phyloP scores from a whole-genome alignment of 37 sponge, comb jelly and placozoan genomes.

The Tethya wilhelma region DNA sequence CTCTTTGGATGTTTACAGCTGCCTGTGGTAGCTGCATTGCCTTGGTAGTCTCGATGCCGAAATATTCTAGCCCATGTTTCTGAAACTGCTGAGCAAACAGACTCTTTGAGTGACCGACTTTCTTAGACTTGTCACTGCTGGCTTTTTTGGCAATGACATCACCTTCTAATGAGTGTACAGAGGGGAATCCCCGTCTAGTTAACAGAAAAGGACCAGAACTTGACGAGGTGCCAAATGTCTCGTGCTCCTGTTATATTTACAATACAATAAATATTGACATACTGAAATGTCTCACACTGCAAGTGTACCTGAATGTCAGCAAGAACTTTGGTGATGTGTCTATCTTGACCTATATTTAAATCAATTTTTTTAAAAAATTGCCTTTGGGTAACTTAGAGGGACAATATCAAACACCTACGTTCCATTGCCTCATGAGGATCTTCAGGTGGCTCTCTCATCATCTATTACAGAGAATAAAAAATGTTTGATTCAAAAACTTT shows the following conservation, averaged over 20 bases:
- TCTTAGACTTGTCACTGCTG: neutral
- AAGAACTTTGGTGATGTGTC: slow-evolving; percentile 60
- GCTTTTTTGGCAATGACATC: neutral
- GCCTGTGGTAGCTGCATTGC: neutral
- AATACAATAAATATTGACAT: neutral
- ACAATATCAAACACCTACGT: slow-evolving; percentile 13
- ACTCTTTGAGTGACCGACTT: slow-evolving; percentile 48
- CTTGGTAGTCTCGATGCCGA: slow-evolving; percentile 35
- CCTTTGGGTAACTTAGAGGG: too few relatives aligned
- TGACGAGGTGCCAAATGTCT: neutral
- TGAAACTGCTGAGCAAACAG: slow-evolving; percentile 76
- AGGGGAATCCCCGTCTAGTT: slow-evolving; percentile 55
- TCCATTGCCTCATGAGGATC: slow-evolving; percentile 47
- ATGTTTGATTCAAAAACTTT: neutral
- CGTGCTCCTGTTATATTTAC: slow-evolving; percentile 1
- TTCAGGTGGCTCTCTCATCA: slow-evolving; percentile 16
- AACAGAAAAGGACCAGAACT: neutral
- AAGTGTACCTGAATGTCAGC: slow-evolving; percentile 60
- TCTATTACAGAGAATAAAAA: neutral
- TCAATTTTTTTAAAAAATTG: too few relatives aligned
- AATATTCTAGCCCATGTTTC: slow-evolving; percentile 17
- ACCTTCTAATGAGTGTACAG: slow-evolving; percentile 9
- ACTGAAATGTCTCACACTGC: too few relatives aligned
- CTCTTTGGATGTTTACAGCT: neutral
- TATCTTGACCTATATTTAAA: slow-evolving; percentile 65